Evolutionary conservation across 2,113 vertebrate genomes (phyloP), one percentile per base, ranked within the genome.

Genomic region (Siphamia tubifer): DNA sequence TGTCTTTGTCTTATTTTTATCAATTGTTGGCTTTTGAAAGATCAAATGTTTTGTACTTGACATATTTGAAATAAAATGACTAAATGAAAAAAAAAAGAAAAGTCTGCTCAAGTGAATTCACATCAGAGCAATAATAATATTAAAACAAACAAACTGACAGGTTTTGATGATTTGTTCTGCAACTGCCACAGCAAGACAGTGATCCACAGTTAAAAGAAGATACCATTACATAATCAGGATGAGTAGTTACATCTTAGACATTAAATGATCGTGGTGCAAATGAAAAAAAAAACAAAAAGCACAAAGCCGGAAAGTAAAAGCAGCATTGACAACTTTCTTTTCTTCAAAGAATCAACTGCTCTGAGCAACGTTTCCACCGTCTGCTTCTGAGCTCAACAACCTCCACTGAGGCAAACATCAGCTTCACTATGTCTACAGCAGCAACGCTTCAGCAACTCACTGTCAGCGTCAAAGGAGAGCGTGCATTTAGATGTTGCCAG

Each of bases 311-410:
- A 21, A 64, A 63, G 53, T 45, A 60, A 52, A 70, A 62, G 35
- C 34, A 44, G 44, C 1, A 1, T 30, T 20, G 63, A 34, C 35
- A 74, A 61, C 35, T 61, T 63, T 39, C 15, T 34, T 52, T 60
- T 63, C 39, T 72, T 72, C 70, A 72, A 62, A 77, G 65, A 68
- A 54, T 62, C 35, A 36, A 47, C 16, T 9, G 51, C 65, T 82
- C 43, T 1, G 4, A 85, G 74, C 68, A 34, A 20, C 28, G 43
- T 32, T 53, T 45, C 24, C 34, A 20, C 10, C n/a, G 32, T 65
- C 45, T 66, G 60, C 73, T 60, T 74, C 27, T 2, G 1, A 64
- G 47, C 58, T 52, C 63, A 32, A 23, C 24, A 36, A 52, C 57
- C 55, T 58, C 40, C 70, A 78, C 21, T 42, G 52, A 54, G 44